A percentile compares a stretch with the other conserved stretches of the same genome.
These are phyloP conservation scores for Hemicentrotus pulcherrimus DNA, from an alignment of 35 echinoderm and acorn worm species.

Conservation along the genomic window DNA sequence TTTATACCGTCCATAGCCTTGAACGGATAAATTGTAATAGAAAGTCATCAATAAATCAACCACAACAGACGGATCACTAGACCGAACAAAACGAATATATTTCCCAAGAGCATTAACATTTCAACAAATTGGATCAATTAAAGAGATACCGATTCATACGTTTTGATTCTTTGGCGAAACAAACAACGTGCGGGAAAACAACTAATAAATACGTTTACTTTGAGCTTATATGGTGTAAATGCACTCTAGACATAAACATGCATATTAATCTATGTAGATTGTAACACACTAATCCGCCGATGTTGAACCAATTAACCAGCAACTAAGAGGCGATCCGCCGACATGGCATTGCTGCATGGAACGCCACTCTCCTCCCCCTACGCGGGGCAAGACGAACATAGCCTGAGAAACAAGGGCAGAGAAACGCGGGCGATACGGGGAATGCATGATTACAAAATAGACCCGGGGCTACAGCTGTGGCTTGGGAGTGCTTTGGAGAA, in stretches of 20 bases:
- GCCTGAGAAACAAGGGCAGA: neutral
- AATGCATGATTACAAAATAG: conserved; percentile 20
- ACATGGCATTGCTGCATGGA: neutral
- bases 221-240: neutral
- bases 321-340: neutral
- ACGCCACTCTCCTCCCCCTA: neutral
- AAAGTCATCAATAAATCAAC: neutral
- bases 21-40: neutral
- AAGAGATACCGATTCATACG: neutral
- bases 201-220: neutral
- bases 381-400: neutral
- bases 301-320: neutral
- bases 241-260: neutral
- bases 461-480: neutral
- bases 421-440: neutral
- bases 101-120: neutral
- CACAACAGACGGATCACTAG: neutral
- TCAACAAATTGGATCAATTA: neutral
- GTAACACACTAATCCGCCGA: neutral
- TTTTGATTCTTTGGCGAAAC: neutral
- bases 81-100: neutral
- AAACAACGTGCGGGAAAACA: neutral
- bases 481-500: neutral
- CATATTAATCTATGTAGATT: neutral
- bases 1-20: neutral